phyloP scores from a whole-genome alignment of 2,113 vertebrate species.

The Pterophyllum scalare region DNA sequence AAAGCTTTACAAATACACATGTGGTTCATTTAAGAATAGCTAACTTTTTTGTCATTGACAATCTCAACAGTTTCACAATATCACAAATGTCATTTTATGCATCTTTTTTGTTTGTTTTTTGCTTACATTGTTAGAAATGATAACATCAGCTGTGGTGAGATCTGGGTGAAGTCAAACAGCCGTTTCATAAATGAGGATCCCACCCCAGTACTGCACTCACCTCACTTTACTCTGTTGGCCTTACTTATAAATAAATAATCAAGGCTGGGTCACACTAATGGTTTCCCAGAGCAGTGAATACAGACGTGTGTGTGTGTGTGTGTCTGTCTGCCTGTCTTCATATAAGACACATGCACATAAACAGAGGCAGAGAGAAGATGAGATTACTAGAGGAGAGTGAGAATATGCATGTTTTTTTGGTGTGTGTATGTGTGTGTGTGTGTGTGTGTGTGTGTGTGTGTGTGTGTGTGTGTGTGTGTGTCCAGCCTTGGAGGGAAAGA shows the following conservation, averaged over 20 bases:
- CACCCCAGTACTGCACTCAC: conserved; percentile 36
- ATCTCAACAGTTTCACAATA: neutral
- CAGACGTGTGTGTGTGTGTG: conserved; percentile 56
- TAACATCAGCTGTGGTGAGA: conserved; percentile 18
- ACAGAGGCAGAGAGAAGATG: neutral
- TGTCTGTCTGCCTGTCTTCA: conserved; percentile 3
- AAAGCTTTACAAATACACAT: neutral
- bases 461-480: neutral
- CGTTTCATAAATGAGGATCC: conserved; percentile 46
- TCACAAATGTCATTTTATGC: neutral
- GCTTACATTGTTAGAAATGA: neutral
- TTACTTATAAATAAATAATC: conserved; percentile 82
- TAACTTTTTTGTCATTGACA: neutral
- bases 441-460: neutral
- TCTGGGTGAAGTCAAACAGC: conserved; percentile 50
- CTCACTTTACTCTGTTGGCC: conserved; percentile 61
- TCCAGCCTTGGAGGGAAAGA: neutral
- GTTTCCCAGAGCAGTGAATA: conserved; percentile 75
- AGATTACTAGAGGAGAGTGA: conserved; percentile 13
- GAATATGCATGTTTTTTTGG: neutral
- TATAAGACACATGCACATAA: neutral
- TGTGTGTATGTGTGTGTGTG: neutral
- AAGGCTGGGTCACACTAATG: conserved; percentile 80
- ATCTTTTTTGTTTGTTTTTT: neutral
- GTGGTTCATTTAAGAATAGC: accelerated